Evolutionary conservation across 2,888 invertebrate genomes (phyloP), one percentile per base, ranked within the genome.

Genomic region (Chouioia cunea): DNA sequence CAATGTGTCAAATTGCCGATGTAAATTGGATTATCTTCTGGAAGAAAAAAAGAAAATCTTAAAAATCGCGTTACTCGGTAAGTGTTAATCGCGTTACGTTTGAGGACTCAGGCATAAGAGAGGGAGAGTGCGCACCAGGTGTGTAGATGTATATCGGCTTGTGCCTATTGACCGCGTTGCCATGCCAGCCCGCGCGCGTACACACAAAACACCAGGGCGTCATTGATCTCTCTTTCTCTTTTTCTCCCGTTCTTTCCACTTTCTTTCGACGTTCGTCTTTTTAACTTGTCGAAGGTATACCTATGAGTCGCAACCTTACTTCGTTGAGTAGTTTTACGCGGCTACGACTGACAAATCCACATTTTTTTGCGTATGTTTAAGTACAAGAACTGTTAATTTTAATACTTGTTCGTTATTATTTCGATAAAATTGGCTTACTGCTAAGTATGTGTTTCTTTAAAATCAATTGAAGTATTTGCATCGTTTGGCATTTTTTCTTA

Each of bases 171-270:
- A 83, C 79, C 85, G 79, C 80, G 85, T 85, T 85, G 82, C 84
- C 83, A 85, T 84, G 85, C 83, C 84, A 83, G 82, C 84, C 80
- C 79, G 75, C 81, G 81, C 81, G 82, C 83, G 84, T 81, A 84
- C 84, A 84, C 70, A 73, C 59, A 57, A 36, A 54, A 53, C 56
- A 36, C 50, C 12, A 22, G 46, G 8, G 47, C 64, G 60, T 62
- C 68, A 62, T 60, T 62, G 62, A 62, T 62, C 56, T 57, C 36
- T 36, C 36, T 36, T 1, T 36, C 36, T 36, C 36, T 36, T 12
- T 36, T 12, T 4, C 36, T 36, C 12, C 1, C 14, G n/a, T 1
- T 18, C 16, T 18, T 36, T 36, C 1, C 36, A 14, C 50, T 22
- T 8, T 1, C 64, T 3, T 46, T 6, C 16, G 14, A 48, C 60